A percentile compares a stretch with the other conserved stretches of the same genome.
Conservation (phyloP, 1,140 invertebrate species). For the Cydia amplana region DNA sequence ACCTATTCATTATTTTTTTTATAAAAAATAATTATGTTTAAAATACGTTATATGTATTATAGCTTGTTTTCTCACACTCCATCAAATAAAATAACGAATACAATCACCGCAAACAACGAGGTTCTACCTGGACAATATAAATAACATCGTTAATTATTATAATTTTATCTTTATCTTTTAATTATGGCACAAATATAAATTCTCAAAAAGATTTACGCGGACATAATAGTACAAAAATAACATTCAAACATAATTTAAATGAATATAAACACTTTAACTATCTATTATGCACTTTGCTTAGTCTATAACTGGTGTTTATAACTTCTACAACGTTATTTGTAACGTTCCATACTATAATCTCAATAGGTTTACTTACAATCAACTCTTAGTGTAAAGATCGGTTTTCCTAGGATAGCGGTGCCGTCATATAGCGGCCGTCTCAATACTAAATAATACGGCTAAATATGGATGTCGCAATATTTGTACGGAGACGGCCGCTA, state of each 20-base stretch:
- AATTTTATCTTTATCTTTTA: slow-evolving; percentile 1
- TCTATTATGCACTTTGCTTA: background rate
- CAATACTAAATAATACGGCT: no score
- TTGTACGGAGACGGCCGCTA: no score
- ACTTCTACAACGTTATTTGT: slow-evolving; percentile 20
- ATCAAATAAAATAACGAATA: background rate
- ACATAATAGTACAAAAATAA: slow-evolving; percentile 22
- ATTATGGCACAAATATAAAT: slow-evolving; percentile 48
- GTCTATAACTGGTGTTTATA: slow-evolving; percentile 19
- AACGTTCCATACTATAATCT: slow-evolving; percentile 4
- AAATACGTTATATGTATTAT: background rate
- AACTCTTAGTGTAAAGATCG: no score
- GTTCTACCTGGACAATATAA: background rate
- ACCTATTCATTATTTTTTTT: background rate
- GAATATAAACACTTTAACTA: slow-evolving; percentile 6
- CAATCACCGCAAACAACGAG: background rate
- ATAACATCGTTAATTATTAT: slow-evolving; percentile 4
- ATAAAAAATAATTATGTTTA: background rate
- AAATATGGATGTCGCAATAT: no score
- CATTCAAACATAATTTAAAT: slow-evolving; percentile 9
- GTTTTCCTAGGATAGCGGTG: no score
- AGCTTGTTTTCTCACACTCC: background rate
- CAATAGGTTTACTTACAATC: slow-evolving; percentile 3
- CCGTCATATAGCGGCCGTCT: no score
- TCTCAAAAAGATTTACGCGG: slow-evolving; percentile 16